Percentiles rank a stretch among this genome's conserved stretches.
Conservation (phyloP, 2,113 vertebrate genomes). For the Nycticorax nycticorax region DNA sequence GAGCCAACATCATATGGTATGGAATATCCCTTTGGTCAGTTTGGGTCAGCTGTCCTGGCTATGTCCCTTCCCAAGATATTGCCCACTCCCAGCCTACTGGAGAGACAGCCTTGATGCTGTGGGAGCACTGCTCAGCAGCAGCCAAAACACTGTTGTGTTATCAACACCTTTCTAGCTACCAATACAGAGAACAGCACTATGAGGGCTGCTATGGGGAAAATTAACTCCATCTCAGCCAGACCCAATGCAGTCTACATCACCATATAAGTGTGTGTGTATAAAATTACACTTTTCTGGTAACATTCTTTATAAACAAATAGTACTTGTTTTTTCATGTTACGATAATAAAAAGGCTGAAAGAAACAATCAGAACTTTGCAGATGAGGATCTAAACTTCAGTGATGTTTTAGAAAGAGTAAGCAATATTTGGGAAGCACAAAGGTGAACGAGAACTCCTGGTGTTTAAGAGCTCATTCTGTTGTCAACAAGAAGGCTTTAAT, state of each 20-base stretch:
- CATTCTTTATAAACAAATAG: not conserved
- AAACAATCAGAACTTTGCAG: not conserved
- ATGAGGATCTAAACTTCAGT: not conserved
- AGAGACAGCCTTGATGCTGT: too few relatives aligned
- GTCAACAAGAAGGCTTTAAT: not conserved
- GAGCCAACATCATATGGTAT: too few relatives aligned
- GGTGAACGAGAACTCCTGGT: not conserved
- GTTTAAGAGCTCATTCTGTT: not conserved
- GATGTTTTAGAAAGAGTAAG: not conserved
- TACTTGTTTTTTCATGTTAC: not conserved
- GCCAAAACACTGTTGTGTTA: too few relatives aligned
- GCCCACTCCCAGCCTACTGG: too few relatives aligned
- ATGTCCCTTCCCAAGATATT: too few relatives aligned
- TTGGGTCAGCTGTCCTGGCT: too few relatives aligned
- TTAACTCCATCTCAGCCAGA: too few relatives aligned
- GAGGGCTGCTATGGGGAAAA: too few relatives aligned
- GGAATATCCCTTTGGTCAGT: too few relatives aligned
- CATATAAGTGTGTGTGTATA: accelerated
- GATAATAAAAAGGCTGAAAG: not conserved
- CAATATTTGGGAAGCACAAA: not conserved
- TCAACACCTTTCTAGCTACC: too few relatives aligned
- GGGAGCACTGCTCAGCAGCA: too few relatives aligned
- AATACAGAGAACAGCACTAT: too few relatives aligned
- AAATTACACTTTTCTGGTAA: not conserved
- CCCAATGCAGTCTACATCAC: not conserved